Evolutionary conservation across 1,140 invertebrate genomes (phyloP), one percentile per base, ranked within the genome.

Genomic region (Drosophila willistoni): DNA sequence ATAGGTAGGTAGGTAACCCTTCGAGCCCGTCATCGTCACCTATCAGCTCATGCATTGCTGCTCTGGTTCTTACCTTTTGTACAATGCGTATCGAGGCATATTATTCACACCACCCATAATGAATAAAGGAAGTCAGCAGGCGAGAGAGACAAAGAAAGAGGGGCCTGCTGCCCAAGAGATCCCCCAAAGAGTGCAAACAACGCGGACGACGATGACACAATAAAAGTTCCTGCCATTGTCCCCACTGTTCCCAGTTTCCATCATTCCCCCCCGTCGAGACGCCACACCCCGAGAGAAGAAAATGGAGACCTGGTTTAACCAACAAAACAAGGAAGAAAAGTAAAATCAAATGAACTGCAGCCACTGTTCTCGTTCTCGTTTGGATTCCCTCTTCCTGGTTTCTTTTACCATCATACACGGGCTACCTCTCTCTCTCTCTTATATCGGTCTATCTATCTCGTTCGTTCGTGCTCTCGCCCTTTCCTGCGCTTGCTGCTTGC

Each of bases 71-170:
- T 19, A 36, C 54, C 55, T 41, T 60, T 60, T 68, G 33, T 59
- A 47, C 51, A 56, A 42, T 64, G 77, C 63, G 71, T 79, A 79
- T 59, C 57, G 63, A 74, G 68, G 67, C 71, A 71, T 80, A 81
- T 81, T 81, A 81, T 81, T 81, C 78, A 81, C 78, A 81, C 78
- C 78, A 81, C 78, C 78, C 78, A 81, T 81, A 81, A 81, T 81
- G 78, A 81, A 75, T 71, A 81, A 72, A 65, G 77, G 69, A 73
- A 73, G 66, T 69, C 61, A 33, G 17, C 13, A 39, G 39, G 25
- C 19, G 19, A 14, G 22, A 29, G 19, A 33, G 14, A 13, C 9
- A 36, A 65, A 12, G 34, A 14, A 7, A 5, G 51, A 47, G n/a
- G n/a, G n/a, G n/a, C n/a, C n/a, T n/a, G n/a, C n/a, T n/a, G n/a